Conservation (phyloP, 2,888 invertebrate species). For the Andrena hattorfiana region DNA sequence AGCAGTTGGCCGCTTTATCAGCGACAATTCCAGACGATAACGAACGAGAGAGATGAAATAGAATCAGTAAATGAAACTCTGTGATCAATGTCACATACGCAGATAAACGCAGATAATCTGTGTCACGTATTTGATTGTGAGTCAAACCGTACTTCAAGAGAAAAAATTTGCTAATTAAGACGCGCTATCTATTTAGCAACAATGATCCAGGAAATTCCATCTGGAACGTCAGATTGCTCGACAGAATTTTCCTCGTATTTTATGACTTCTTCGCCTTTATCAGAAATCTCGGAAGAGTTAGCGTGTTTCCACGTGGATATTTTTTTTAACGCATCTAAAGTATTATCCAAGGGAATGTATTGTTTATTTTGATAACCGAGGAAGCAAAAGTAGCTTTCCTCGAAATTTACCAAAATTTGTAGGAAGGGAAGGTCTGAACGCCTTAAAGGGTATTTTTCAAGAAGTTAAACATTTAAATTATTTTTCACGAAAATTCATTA, state of each 20-base stretch:
- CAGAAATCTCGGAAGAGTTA: too few relatives aligned
- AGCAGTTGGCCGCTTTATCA: background rate
- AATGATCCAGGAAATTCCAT: background rate
- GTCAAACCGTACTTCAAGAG: constrained; percentile 12
- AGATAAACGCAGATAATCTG: constrained; percentile 39
- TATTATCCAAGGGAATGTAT: too few relatives aligned
- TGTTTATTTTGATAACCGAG: too few relatives aligned
- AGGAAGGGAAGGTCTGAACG: too few relatives aligned
- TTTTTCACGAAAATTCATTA: too few relatives aligned
- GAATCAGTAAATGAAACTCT: background rate
- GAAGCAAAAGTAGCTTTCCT: too few relatives aligned
- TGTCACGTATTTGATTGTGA: constrained; percentile 24
- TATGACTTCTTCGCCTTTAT: too few relatives aligned
- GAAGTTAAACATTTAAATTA: too few relatives aligned
- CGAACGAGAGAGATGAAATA: background rate
- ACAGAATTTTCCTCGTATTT: background rate
- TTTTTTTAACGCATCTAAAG: too few relatives aligned
- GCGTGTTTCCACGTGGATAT: too few relatives aligned
- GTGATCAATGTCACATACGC: constrained; percentile 19
- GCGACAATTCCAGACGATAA: background rate
- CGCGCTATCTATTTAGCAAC: background rate
- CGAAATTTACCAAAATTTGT: too few relatives aligned
- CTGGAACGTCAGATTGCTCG: background rate
- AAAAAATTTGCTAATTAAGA: background rate
- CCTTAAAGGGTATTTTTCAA: too few relatives aligned